Evolutionary conservation across 2,797 vertebrate genomes (phyloP), one percentile per base, ranked within the genome.

Genomic region (Onychomys leucogaster): DNA sequence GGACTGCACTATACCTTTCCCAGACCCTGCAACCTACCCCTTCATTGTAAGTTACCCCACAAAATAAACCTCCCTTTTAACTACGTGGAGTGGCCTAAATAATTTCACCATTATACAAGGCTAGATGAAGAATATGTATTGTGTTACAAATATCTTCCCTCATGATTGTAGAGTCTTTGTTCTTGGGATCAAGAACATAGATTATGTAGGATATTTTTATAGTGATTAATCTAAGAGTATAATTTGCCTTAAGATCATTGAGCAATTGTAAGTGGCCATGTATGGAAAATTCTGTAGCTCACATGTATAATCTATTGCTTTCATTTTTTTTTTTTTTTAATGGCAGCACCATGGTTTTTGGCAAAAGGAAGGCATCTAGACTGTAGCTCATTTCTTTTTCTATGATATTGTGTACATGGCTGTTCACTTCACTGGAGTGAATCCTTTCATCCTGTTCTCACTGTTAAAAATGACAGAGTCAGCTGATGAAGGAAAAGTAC

Each of bases 301-400:
- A 3, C 6, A 13, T 84, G 14, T 78, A 59, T 71, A 93, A 92
- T 63, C 2, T 5, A 61, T 32, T 41, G 16, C 69, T 89, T 96
- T 80, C 16, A 92, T 55, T 27, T 59, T 46, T 89, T 91, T 89
- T 91, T 93, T 90, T 14, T 93, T 90, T 14, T 81, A 89, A n/a
- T 46, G 41, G 7, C 34, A 82, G 92, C 43, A 27, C 0, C 52
- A 27, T 80, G 34, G 37, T 7, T 43, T 67, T 16, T 78, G 63
- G 32, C 8, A 55, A 94, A 95, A 46, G 34, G 41, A 55, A 55
- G n/a, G 6, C 69, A 29, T 84, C 43, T 73, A 90, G 59, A 77
- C 1, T 61, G 7, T 0, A 49, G 4, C 61, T 77, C 3, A 43
- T 76, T 95, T 92, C 32, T 41, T 96, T 69, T 67, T 57, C 49